Conservation (phyloP, 64 coral and sea anemone species). For the Montipora cactus region DNA sequence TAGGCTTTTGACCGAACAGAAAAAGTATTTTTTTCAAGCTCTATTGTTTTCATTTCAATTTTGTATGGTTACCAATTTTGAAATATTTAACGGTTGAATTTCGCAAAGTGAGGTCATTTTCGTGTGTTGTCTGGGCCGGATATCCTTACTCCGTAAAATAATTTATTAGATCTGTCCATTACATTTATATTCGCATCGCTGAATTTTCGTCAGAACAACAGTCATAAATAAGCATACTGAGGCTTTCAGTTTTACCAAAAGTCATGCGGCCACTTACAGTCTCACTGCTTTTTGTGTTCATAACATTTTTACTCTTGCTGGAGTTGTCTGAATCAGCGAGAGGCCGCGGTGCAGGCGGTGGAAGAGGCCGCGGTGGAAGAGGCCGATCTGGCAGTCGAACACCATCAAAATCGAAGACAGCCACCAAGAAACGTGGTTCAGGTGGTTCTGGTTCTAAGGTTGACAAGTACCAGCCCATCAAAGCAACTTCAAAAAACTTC, state of each 20-base stretch:
- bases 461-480: constrained; percentile 16
- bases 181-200: too few relatives aligned
- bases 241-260: not conserved
- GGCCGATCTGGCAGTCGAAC: not conserved
- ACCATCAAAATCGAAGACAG: not conserved
- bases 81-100: too few relatives aligned
- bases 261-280: not conserved
- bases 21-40: too few relatives aligned
- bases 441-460: not conserved
- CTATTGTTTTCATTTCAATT: too few relatives aligned
- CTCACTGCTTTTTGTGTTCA: not conserved
- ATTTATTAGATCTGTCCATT: too few relatives aligned
- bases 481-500: not conserved
- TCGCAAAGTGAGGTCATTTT: too few relatives aligned
- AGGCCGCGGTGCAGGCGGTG: not conserved
- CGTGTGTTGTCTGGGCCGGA: too few relatives aligned
- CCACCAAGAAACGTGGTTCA: too few relatives aligned
- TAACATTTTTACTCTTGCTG: not conserved
- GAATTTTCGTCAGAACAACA: too few relatives aligned
- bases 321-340: not conserved
- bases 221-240: not conserved
- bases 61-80: too few relatives aligned
- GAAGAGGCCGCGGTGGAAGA: not conserved
- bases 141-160: too few relatives aligned
- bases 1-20: too few relatives aligned